These are phyloP conservation scores for Andrena hattorfiana DNA, from an alignment of 2,888 invertebrate genomes.

Conservation along the genomic window DNA sequence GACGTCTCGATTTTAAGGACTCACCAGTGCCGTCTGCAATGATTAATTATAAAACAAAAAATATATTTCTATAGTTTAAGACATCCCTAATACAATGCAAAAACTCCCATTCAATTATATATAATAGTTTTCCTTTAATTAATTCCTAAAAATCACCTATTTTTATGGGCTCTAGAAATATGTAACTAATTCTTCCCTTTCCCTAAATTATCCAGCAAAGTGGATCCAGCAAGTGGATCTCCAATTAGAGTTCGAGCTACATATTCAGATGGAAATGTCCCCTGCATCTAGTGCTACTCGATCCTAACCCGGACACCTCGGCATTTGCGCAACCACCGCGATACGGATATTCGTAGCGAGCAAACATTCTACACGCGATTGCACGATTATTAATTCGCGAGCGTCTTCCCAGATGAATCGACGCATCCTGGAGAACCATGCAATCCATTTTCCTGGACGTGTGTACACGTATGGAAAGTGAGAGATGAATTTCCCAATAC, in stretches of 20 bases:
- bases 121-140: no score
- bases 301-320: conserved; percentile 34
- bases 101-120: no score
- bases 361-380: conserved; percentile 14
- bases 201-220: background rate
- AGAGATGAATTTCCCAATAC: background rate
- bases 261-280: conserved; percentile 34
- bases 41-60: no score
- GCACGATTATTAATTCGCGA: conserved; percentile 12
- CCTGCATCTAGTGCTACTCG: background rate
- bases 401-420: conserved; percentile 20
- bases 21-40: no score
- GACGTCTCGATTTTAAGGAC: no score
- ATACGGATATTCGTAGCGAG: conserved; percentile 46
- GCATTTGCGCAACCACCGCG: conserved; percentile 43
- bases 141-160: no score
- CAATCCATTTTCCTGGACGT: background rate
- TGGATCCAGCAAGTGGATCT: background rate
- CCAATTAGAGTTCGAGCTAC: background rate
- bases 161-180: no score
- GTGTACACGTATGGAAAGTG: background rate
- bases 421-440: background rate
- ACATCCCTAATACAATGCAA: no score
- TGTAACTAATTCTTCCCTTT: background rate
- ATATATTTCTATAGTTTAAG: no score